These are phyloP conservation scores for Enteromius paludinosus DNA, from an alignment of 2,797 vertebrate genomes.

Conservation along the genomic window DNA sequence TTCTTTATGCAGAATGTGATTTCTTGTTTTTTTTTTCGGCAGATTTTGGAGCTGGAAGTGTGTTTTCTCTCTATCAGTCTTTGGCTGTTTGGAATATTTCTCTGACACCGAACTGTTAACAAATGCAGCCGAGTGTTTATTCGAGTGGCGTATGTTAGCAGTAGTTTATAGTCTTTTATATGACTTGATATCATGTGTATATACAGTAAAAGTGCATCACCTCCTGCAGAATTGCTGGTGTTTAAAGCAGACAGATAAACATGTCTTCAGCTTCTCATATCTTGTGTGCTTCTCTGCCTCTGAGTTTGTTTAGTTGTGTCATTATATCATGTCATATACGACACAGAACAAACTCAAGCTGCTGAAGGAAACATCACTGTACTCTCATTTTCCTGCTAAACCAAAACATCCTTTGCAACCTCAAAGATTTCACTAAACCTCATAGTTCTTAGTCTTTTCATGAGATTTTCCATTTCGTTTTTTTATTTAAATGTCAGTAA, in stretches of 20 bases:
- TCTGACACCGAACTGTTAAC: constrained; percentile 69
- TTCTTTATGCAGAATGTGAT: neutral
- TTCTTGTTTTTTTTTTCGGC: neutral
- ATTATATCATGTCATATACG: neutral
- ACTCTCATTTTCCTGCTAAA: neutral
- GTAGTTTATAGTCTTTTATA: constrained; percentile 70
- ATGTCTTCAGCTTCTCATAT: constrained; percentile 12
- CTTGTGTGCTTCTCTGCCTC: neutral
- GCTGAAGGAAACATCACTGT: neutral
- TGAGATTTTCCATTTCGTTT: neutral
- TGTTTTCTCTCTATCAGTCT: constrained; percentile 44
- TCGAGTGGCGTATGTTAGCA: constrained; percentile 65
- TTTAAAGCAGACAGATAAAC: constrained; percentile 50
- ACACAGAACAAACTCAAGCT: neutral
- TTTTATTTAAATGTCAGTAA: neutral
- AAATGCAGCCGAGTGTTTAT: constrained; percentile 75
- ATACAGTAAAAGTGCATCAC: constrained; percentile 33
- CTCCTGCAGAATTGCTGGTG: constrained; percentile 10
- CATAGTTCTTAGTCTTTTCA: neutral
- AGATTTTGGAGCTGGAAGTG: neutral
- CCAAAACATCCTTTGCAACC: neutral
- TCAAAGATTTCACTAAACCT: neutral
- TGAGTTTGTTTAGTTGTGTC: neutral
- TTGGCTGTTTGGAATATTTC: constrained; percentile 71
- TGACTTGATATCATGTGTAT: constrained; percentile 57